These are phyloP conservation scores for Oceanodroma leucorhoa DNA, from an alignment of 2,797 vertebrate species.

Conservation along the genomic window DNA sequence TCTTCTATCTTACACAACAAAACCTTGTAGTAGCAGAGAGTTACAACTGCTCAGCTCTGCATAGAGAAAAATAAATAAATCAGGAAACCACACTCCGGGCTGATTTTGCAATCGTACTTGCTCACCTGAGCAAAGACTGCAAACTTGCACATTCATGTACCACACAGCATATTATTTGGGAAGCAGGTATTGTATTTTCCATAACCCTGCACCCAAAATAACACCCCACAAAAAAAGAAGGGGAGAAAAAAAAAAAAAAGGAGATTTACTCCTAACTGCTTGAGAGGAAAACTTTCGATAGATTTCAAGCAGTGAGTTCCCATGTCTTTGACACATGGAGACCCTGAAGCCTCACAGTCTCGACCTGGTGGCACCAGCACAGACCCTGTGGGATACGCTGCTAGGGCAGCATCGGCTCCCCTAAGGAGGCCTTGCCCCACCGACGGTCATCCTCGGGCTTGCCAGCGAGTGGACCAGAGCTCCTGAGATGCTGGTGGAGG, in stretches of 20 bases:
- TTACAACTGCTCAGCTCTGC: not conserved
- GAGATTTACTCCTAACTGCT: not conserved
- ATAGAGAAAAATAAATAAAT: not conserved
- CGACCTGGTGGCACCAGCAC: not conserved
- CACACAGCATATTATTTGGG: not conserved
- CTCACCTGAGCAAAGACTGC: not conserved
- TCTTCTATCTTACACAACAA: not conserved
- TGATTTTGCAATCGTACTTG: not conserved
- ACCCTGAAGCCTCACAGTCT: not conserved
- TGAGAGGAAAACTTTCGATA: not conserved
- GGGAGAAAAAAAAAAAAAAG: fast-evolving
- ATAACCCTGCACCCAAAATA: not conserved
- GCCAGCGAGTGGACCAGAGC: not conserved
- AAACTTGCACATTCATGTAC: not conserved
- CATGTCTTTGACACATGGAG: fast-evolving
- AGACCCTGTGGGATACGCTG: not conserved
- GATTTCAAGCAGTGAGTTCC: not conserved
- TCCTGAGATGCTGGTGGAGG: not conserved
- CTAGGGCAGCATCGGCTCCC: not conserved
- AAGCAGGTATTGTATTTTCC: not conserved
- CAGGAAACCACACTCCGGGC: not conserved
- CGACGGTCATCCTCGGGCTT: not conserved
- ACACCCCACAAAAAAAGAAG: fast-evolving
- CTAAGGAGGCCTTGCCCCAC: not conserved
- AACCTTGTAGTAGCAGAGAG: not conserved